Percentiles rank a stretch among this genome's conserved stretches.
These are phyloP conservation scores for Cyanoderma ruficeps DNA, from an alignment of 2,113 vertebrate species.

Conservation along the genomic window DNA sequence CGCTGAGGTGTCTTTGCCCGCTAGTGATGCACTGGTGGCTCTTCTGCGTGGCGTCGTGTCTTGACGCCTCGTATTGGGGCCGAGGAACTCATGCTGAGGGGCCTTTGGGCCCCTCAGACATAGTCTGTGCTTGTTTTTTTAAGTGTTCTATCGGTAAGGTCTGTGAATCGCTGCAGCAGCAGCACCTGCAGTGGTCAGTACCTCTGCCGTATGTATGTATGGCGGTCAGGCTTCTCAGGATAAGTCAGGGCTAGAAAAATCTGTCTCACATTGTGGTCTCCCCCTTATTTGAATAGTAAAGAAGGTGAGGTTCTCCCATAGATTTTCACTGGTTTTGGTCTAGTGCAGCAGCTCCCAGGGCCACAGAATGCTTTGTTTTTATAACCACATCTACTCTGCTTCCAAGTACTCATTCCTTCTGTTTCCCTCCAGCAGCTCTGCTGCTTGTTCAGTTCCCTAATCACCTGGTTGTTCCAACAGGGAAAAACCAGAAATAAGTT, in stretches of 20 bases:
- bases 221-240: accelerated
- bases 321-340: background rate
- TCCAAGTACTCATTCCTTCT: background rate
- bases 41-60: accelerated
- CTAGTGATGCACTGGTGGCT: background rate
- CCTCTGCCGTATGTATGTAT: accelerated
- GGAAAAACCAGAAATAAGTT: background rate
- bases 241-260: background rate
- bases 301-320: accelerated
- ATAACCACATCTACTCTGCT: accelerated
- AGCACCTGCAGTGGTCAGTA: background rate
- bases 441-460: background rate
- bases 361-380: background rate
- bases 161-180: accelerated
- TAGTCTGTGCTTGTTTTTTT: background rate
- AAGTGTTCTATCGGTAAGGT: accelerated
- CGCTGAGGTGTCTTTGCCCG: background rate
- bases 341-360: no score
- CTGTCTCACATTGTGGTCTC: accelerated
- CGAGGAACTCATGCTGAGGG: background rate
- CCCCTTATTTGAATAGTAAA: no score
- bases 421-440: background rate
- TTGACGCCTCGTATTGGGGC: accelerated
- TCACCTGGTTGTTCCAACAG: background rate
- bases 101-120: no score